Conservation (phyloP, 2,888 invertebrate species). For the Pristionchus japonicus region DNA sequence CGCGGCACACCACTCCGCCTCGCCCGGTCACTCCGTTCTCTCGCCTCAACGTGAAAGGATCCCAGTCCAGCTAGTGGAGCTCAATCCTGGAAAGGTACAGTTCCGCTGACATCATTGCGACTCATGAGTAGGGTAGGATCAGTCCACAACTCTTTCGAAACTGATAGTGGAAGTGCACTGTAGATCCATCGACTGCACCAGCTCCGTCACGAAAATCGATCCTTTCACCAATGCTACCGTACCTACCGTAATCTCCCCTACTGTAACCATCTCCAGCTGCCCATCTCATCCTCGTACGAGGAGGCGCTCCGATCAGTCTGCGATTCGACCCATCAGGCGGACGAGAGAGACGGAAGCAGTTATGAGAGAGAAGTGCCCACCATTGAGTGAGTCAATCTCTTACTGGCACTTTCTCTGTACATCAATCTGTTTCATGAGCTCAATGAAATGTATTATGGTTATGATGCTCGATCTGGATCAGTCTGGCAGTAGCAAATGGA, state of each 20-base stretch:
- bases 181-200: too few species aligned
- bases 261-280: constrained; percentile 21
- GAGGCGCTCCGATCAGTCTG: constrained; percentile 56
- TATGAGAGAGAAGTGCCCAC: constrained; percentile 36
- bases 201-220: too few species aligned
- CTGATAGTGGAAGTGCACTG: too few species aligned
- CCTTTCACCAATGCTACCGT: too few species aligned
- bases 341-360: constrained; percentile 34
- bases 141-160: too few species aligned
- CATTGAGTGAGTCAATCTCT: constrained; percentile 37
- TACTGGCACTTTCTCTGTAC: neutral
- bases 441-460: neutral
- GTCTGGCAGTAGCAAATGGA: neutral
- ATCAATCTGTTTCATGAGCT: neutral
- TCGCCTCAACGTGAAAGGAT: constrained; percentile 3
- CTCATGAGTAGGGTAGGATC: too few species aligned
- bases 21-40: neutral
- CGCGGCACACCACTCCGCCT: neutral
- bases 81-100: constrained; percentile 12
- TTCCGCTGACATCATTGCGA: too few species aligned
- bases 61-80: constrained; percentile 21
- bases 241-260: too few species aligned
- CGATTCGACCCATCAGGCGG: neutral
- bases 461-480: neutral
- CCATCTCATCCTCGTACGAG: constrained; percentile 58